Conservation (phyloP, 2,888 invertebrate species). For the Cecidostiba fungosa region DNA sequence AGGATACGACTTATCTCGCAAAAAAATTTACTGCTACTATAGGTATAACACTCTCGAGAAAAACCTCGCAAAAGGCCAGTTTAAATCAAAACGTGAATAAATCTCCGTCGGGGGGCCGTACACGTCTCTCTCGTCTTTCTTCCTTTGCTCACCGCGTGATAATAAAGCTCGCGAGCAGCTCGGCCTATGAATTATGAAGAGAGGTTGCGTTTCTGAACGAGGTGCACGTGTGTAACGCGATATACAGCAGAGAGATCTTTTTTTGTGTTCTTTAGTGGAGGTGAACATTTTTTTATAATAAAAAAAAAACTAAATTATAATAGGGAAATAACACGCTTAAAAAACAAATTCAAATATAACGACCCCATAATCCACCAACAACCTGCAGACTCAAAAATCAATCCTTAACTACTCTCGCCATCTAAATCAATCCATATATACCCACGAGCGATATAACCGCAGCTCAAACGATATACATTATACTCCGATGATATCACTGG, state of each 20-base stretch:
- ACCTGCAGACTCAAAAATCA: neutral
- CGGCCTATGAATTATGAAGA: conserved; percentile 38
- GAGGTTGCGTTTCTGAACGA: neutral
- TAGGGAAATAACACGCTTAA: too few relatives aligned
- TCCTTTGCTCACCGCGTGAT: conserved; percentile 17
- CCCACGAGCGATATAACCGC: neutral
- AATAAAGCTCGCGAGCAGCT: conserved; percentile 16
- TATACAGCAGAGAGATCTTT: neutral
- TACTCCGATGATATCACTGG: neutral
- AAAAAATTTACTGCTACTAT: neutral
- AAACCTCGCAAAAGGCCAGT: neutral
- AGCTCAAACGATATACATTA: neutral
- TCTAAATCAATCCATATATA: neutral
- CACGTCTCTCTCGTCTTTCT: neutral
- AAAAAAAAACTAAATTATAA: neutral
- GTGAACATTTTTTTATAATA: neutral
- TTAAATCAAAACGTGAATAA: conserved; percentile 52
- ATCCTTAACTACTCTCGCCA: neutral
- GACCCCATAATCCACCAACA: neutral
- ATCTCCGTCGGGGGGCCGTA: conserved; percentile 1
- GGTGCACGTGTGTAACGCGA: neutral
- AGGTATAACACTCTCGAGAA: neutral
- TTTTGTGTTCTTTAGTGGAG: too few relatives aligned
- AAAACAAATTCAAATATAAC: neutral
- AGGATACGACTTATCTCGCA: neutral